Evolutionary conservation across 2,113 vertebrate species (phyloP), one percentile per base, ranked within the genome.

Genomic region (Polypterus bichir): DNA sequence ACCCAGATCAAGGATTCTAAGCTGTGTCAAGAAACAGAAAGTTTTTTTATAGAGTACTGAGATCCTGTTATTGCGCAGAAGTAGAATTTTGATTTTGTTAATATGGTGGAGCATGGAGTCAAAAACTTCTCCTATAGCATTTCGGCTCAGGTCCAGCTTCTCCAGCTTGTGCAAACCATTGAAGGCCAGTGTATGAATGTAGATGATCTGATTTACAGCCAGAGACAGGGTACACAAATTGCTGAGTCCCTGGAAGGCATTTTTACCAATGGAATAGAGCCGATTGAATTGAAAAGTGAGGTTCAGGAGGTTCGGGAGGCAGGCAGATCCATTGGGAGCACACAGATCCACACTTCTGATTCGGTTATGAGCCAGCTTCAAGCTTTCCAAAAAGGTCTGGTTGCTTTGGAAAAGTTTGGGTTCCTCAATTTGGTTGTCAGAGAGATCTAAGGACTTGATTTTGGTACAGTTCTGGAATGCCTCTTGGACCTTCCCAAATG

Each of bases 31-130:
- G 6, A 44, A 52, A 27, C 54, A 46, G 9, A 65, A 65, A 5
- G 46, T 54, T 3, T 5, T 4, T 5, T 4, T 64, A 52, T 60
- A 63, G 8, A 67, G 55, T 5, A 11, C 52, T 9, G 11, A 59
- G 44, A 69, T 62, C 45, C 44, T 48, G 59, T 67, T 69, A 9
- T 62, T 66, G 9, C 53, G 45, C 6, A 69, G 47, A 9, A 55
- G 62, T 9, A 69, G 9, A 46, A 53, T 44, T 45, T 53, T 59
- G 7, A 67, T 53, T 5, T 44, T 60, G 47, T 2, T 7, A 6
- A 67, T 5, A 44, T 56, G 44, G 9, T 3, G 9, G 46, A 66
- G 62, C 7, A 49, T 48, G 3, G 9, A 3, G 6, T 9, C 3
- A 5, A 61, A 62, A 44, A 66, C 1, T 6, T 68, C 64, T 5